Evolutionary conservation across 2,113 vertebrate species (phyloP).

Genomic region (Saguinus midas): DNA sequence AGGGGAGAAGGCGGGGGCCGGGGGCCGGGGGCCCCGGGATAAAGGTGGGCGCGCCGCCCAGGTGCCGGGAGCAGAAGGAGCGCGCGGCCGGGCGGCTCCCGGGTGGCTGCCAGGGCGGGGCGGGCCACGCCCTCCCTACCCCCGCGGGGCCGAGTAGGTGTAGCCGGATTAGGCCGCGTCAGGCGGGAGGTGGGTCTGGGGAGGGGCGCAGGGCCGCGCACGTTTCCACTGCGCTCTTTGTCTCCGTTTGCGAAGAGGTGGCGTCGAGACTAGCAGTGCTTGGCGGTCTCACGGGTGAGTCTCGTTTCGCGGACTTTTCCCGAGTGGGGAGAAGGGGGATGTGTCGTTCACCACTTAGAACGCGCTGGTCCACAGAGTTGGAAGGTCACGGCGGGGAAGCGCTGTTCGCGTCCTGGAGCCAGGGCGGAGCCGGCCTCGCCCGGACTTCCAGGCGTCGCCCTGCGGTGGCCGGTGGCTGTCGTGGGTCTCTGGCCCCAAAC

Average conservation of each 20-base stretch:
- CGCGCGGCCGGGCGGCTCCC: neutral
- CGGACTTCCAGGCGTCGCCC: fast-evolving
- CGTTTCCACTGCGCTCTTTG: no score
- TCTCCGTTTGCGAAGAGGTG: fast-evolving
- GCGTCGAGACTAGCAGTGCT: fast-evolving
- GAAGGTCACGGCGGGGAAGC: neutral
- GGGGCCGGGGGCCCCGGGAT: neutral
- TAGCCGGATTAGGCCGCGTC: neutral
- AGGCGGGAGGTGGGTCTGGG: neutral
- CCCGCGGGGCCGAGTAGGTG: fast-evolving
- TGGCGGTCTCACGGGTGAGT: neutral
- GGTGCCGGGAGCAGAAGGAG: neutral
- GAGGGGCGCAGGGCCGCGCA: neutral
- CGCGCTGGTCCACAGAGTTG: neutral
- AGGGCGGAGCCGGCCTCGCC: neutral
- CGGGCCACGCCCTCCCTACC: neutral
- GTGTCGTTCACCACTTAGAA: neutral
- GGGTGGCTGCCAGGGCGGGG: fast-evolving
- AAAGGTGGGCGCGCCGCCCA: neutral
- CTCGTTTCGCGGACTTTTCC: no score
- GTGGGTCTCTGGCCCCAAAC: neutral
- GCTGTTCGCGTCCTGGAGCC: neutral
- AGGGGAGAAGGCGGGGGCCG: neutral
- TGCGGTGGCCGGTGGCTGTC: fast-evolving
- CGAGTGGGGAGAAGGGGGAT: neutral